Conservation (phyloP, 2,888 invertebrate genomes). For the Lycia hirtaria region DNA sequence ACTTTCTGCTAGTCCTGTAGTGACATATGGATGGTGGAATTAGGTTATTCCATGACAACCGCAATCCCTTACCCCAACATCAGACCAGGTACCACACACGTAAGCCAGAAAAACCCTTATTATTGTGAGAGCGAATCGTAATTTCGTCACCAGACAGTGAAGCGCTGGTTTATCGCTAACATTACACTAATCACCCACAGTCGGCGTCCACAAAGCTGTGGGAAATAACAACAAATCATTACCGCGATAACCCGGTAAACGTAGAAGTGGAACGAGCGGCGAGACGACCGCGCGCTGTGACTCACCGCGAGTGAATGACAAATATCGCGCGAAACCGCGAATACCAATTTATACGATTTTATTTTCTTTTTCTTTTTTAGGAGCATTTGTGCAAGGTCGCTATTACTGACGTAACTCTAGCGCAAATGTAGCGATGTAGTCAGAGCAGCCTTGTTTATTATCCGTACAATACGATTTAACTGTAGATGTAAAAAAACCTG, state of each 20-base stretch:
- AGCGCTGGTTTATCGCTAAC: constrained; percentile 40
- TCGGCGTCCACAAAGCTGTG: constrained; percentile 56
- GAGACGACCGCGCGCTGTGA: constrained; percentile 61
- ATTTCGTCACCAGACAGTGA: constrained; percentile 12
- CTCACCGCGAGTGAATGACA: constrained; percentile 65
- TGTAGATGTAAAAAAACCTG: no score
- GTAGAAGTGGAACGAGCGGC: constrained; percentile 50
- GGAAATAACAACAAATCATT: constrained; percentile 68
- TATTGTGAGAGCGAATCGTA: constrained; percentile 11
- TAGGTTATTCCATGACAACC: no score
- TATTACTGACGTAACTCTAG: constrained; percentile 54
- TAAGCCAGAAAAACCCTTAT: background rate
- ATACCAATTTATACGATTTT: constrained; percentile 47
- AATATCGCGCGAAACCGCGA: constrained; percentile 51
- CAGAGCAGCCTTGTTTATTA: no score
- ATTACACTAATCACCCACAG: constrained; percentile 50
- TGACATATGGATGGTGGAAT: no score
- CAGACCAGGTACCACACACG: no score
- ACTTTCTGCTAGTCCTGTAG: no score
- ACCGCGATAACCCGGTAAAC: constrained; percentile 64
- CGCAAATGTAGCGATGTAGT: constrained; percentile 53
- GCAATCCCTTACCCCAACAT: no score
- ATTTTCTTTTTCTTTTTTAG: constrained; percentile 47
- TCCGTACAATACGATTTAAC: no score
- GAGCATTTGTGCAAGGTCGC: constrained; percentile 57